Conservation (phyloP, 2,888 invertebrate species). For the Calephelis perditalis region DNA sequence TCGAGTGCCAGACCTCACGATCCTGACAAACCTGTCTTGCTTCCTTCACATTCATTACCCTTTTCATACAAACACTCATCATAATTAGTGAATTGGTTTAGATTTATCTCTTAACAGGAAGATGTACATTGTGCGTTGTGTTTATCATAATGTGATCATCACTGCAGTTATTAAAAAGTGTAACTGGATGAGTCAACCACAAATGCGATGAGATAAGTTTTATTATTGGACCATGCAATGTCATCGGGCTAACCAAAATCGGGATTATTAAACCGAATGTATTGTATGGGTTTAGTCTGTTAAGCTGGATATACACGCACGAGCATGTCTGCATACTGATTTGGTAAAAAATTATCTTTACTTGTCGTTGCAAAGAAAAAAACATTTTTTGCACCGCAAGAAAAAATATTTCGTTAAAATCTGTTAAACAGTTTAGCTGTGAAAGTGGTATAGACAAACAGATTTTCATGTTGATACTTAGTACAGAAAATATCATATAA, state of each 20-base stretch:
- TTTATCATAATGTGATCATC: not conserved
- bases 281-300: not conserved
- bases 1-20: too few relatives aligned
- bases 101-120: not conserved
- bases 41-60: too few relatives aligned
- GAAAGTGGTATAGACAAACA: too few relatives aligned
- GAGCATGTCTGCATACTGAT: too few relatives aligned
- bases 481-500: too few relatives aligned
- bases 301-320: too few relatives aligned
- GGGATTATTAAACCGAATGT: not conserved
- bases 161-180: conserved; percentile 20
- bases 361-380: not conserved
- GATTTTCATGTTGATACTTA: too few relatives aligned
- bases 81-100: not conserved
- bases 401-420: too few relatives aligned
- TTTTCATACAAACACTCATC: not conserved
- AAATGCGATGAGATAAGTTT: conserved; percentile 20
- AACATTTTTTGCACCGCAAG: too few relatives aligned
- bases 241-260: conserved; percentile 39
- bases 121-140: not conserved
- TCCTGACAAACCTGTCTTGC: too few relatives aligned
- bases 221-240: conserved; percentile 42
- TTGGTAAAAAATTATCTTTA: not conserved
- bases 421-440: too few relatives aligned
- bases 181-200: conserved; percentile 5